Conservation (phyloP, 2,113 vertebrate genomes). For the Morone saxatilis region DNA sequence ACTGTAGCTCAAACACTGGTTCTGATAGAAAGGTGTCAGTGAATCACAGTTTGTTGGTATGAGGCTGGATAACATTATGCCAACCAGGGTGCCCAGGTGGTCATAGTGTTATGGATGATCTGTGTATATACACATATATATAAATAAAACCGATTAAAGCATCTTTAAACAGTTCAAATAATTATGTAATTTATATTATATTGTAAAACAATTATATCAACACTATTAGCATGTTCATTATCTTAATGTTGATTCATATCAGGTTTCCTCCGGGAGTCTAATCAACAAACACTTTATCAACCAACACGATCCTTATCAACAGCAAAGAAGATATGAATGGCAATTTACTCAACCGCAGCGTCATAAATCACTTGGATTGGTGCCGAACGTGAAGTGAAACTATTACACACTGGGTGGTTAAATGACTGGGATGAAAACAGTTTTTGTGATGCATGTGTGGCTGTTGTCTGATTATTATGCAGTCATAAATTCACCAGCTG, state of each 20-base stretch:
- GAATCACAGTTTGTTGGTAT: too few species aligned
- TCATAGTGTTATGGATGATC: too few species aligned
- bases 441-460: constrained; percentile 56
- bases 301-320: constrained; percentile 51
- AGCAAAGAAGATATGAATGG: constrained; percentile 67
- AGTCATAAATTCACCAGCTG: constrained; percentile 60
- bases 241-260: constrained; percentile 47
- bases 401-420: constrained; percentile 60
- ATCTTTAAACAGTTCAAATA: neutral
- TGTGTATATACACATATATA: too few species aligned
- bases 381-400: constrained; percentile 24
- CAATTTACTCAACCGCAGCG: constrained; percentile 57
- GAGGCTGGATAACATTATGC: too few species aligned
- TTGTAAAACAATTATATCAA: constrained; percentile 1
- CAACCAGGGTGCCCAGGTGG: too few species aligned
- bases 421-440: constrained; percentile 60
- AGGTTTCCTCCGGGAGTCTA: constrained; percentile 27
- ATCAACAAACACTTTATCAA: constrained; percentile 65
- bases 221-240: constrained; percentile 20
- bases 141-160: neutral
- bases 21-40: too few species aligned
- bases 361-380: constrained; percentile 68
- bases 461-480: constrained; percentile 66
- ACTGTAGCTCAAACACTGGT: too few species aligned
- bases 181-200: neutral